Base-by-base conservation (phyloP, 2,113 vertebrate species). In the Cyrtonyx montezumae region DNA sequence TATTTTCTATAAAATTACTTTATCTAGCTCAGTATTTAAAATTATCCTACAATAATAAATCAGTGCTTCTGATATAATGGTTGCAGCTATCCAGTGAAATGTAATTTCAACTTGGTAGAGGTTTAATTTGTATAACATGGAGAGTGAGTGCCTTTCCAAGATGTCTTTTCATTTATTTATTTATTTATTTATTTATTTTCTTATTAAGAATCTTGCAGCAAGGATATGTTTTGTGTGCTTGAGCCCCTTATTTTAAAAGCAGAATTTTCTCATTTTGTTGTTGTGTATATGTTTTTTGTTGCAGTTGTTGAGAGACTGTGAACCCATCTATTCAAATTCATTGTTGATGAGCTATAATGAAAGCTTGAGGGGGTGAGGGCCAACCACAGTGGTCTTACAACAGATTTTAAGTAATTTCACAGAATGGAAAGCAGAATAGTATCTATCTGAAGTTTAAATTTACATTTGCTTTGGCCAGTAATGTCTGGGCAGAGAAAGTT, bases 121-220 rank as follows among this genome's bases (percentile, higher is more conserved):
- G 16, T 91, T 93, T 96, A 83, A 62, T 91, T 92, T 87, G 63
- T 18, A 77, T 55, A 92, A 53, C 43, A 58, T 11, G 22, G 40
- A 23, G 10, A 79, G 14, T 62, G 11, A 73, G 56, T 56, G 11
- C 16, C 68, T 46, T 28, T 77, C 68, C 13, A 69, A 75, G 73
- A 66, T 34, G 7, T 45, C 3, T 77, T 89, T 59, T 71, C 42
- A 11, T 65, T 58, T 8, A 4, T 30, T 71, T 48, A 10, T 49
- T 20, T 67, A 28, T 65, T 58, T 8, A 4, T 30, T 71, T 48
- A 10, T 49, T 20, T 67, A 28, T 68, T 63, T 59, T 15, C 4
- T 36, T 59, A 8, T 30, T 80, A 46, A 79, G 58, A 45, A 2
- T 87, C 13, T 59, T 88, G 26, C 18, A 67, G 40, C 4, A 45